Percentiles rank a stretch among this genome's conserved stretches.
phyloP scores from a whole-genome alignment of 2,797 vertebrate species.

The Salmo trutta region DNA sequence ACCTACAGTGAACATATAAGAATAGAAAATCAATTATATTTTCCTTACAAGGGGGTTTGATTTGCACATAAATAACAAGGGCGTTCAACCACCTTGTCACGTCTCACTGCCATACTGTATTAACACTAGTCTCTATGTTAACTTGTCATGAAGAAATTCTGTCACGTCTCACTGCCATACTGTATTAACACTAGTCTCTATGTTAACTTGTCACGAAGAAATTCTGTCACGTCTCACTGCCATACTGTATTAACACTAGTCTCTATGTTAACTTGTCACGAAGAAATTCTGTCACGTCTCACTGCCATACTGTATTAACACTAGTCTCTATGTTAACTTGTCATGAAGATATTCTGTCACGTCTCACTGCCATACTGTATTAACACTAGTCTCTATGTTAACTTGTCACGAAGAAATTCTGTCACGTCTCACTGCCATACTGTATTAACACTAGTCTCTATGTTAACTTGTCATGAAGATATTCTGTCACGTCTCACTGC shows the following conservation, averaged over 20 bases:
- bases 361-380: background rate
- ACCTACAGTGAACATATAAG: too few species aligned
- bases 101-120: background rate
- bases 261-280: background rate
- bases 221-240: background rate
- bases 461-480: slow-evolving; percentile 10
- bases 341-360: background rate
- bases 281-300: background rate
- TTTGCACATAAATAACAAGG: too few species aligned
- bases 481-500: background rate
- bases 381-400: background rate
- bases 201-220: slow-evolving; percentile 9
- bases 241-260: background rate
- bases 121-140: background rate
- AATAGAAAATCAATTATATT: too few species aligned
- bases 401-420: slow-evolving; percentile 5
- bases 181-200: background rate
- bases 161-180: background rate
- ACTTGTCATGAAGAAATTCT: slow-evolving; percentile 5
- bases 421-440: background rate
- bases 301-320: background rate
- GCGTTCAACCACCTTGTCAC: background rate
- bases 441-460: background rate
- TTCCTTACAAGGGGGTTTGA: too few species aligned
- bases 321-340: background rate